Conservation (phyloP, 2,113 vertebrate genomes). For the Eudyptes chrysolophus region DNA sequence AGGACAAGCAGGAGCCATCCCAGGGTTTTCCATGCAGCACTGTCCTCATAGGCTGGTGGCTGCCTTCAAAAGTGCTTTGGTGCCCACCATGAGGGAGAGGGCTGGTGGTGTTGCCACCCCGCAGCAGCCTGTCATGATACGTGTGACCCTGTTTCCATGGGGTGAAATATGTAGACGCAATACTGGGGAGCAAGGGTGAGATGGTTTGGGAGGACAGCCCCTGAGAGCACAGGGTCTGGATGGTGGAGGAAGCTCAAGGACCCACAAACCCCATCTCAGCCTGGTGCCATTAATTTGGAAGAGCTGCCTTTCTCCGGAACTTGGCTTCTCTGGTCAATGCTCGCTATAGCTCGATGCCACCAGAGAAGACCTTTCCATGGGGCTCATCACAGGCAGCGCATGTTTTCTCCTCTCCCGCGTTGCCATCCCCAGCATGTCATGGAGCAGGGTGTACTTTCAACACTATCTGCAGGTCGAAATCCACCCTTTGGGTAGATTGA, state of each 20-base stretch:
- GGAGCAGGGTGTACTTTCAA: neutral
- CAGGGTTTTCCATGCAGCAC: neutral
- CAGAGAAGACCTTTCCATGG: neutral
- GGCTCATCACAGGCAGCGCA: neutral
- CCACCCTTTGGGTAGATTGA: neutral
- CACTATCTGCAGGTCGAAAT: neutral
- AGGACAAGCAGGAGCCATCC: neutral
- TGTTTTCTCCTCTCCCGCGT: neutral
- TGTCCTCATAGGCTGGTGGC: neutral
- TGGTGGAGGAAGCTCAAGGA: neutral
- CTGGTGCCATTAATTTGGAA: neutral
- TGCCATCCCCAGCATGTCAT: neutral
- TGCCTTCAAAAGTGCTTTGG: neutral
- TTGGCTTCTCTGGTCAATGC: neutral
- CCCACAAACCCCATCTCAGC: neutral
- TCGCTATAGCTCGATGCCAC: neutral
- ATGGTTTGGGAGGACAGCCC: neutral
- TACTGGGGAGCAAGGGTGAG: neutral
- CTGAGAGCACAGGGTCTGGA: neutral
- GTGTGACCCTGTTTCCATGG: neutral
- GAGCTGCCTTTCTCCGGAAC: neutral
- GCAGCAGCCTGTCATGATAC: neutral
- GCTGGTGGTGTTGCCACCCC: neutral
- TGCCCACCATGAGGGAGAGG: neutral
- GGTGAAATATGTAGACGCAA: neutral